phyloP scores from a whole-genome alignment of 2,113 vertebrate genomes.

The Caloenas nicobarica region DNA sequence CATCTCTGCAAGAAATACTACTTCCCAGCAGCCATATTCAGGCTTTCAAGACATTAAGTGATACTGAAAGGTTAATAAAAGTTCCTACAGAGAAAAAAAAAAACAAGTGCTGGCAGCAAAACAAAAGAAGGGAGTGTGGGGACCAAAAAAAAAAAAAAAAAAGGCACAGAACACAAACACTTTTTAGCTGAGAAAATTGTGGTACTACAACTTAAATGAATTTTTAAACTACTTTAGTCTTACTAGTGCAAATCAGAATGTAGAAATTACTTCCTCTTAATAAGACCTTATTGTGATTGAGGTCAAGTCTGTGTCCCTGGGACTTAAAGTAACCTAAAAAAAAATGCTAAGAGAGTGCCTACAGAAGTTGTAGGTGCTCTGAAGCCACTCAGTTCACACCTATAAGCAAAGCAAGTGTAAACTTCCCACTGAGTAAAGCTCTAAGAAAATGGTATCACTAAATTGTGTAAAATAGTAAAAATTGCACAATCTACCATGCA shows the following conservation, averaged over 20 bases:
- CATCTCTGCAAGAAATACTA: not conserved
- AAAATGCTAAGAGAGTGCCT: not conserved
- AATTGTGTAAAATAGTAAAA: not conserved
- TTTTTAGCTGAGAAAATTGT: not conserved
- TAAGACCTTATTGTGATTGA: not conserved
- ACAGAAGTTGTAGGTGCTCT: not conserved
- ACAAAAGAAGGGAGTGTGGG: no score
- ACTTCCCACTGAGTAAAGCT: not conserved
- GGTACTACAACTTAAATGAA: not conserved
- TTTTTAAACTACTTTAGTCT: not conserved
- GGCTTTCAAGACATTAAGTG: constrained; percentile 2
- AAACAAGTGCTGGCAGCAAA: no score
- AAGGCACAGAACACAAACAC: not conserved
- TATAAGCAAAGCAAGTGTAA: not conserved
- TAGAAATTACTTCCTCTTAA: not conserved
- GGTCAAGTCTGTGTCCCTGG: fast-evolving
- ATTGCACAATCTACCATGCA: fast-evolving
- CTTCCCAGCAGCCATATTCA: not conserved
- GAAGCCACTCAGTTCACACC: not conserved
- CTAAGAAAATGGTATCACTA: not conserved
- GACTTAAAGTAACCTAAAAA: not conserved
- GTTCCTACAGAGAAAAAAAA: not conserved
- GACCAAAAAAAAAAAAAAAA: not conserved
- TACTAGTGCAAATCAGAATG: not conserved
- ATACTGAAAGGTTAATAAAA: constrained; percentile 26